Conservation (phyloP, 2,113 vertebrate species). For the Osmerus eperlanus region DNA sequence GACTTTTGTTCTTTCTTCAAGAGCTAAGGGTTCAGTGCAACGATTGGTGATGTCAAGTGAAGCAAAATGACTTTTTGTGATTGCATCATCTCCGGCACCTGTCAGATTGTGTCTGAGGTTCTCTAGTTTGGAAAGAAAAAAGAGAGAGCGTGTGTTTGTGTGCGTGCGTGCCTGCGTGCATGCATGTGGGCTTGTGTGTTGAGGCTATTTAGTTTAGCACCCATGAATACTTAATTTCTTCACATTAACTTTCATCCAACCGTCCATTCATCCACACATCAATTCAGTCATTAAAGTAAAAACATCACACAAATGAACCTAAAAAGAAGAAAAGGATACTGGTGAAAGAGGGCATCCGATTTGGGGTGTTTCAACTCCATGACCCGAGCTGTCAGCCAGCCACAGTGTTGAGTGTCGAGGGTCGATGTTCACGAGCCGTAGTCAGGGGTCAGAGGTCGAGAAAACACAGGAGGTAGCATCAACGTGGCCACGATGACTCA, state of each 20-base stretch:
- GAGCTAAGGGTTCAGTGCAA: background rate
- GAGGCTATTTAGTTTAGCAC: too few species aligned
- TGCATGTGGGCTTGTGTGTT: background rate
- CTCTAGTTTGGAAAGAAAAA: background rate
- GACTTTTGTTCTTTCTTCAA: background rate
- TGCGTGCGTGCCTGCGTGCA: background rate
- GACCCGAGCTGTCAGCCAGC: background rate
- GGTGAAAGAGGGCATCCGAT: background rate
- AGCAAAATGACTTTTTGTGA: too few species aligned
- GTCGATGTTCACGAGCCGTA: background rate
- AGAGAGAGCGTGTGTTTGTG: background rate
- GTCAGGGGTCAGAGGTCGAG: constrained; percentile 10
- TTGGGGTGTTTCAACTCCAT: background rate
- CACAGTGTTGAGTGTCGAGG: background rate
- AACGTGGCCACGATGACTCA: background rate
- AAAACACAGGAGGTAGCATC: background rate
- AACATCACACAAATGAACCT: too few species aligned
- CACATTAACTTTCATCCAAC: too few species aligned
- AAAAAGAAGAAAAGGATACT: background rate
- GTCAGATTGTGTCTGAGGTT: too few species aligned
- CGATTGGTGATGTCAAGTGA: too few species aligned
- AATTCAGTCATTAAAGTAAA: too few species aligned
- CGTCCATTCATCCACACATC: too few species aligned
- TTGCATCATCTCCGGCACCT: too few species aligned
- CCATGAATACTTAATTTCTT: too few species aligned